Evolutionary conservation across 2,888 invertebrate species (phyloP), one percentile per base, ranked within the genome.

Genomic region (Tinea semifulvella): DNA sequence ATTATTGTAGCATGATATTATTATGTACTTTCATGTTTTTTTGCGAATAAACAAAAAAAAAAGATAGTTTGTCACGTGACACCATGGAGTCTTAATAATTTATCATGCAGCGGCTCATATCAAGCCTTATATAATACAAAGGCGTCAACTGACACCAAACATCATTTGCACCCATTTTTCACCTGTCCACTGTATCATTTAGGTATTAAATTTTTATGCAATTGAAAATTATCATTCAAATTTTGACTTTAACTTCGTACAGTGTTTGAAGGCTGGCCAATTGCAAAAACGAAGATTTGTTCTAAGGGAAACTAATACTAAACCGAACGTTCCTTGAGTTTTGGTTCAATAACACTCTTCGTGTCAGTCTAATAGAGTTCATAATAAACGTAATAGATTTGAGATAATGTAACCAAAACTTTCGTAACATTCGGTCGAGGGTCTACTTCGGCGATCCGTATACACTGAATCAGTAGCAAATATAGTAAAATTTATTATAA

Each of bases 261-360:
- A 81, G 77, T 79, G 79, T 65, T 60, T 66, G 72, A 76, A 75
- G 77, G 79, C 71, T 80, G 81, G 82, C 81, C 81, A 80, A 81
- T 81, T 81, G 81, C 82, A 82, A 81, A 82, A 82, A 82, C 82
- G 82, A 81, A 81, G 81, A 76, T 82, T 81, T 82, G 67, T 65
- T 68, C 75, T 77, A 74, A 64, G 65, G 70, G 13, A 42, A 70
- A 74, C 69, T 73, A 68, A 76, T 60, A 58, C 68, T 73, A 71
- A 57, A 28, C 36, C 68, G 63, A 58, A 53, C 42, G 49, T 56
- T 65, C 71, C 60, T 66, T 56, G 58, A 60, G 56, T 58, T 54
- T 49, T 53, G 55, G 50, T 52, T 42, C 13, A 28, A 8, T 11
- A 8, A 22, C 25, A 22, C 8, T 22, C 6, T 8, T 22, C 6